phyloP scores from a whole-genome alignment of 1,140 invertebrate species.

The Amphibalanus amphitrite region DNA sequence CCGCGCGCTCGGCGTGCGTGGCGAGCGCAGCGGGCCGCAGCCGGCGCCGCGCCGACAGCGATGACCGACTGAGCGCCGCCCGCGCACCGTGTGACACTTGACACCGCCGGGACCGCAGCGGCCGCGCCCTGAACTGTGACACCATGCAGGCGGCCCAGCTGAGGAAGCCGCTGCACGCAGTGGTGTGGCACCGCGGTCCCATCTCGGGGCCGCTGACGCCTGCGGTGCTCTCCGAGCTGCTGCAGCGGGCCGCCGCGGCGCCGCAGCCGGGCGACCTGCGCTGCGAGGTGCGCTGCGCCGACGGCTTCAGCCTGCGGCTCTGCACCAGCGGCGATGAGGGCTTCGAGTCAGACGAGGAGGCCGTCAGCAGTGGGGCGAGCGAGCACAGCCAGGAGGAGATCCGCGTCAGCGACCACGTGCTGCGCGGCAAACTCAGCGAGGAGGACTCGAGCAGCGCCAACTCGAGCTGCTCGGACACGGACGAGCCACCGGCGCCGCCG shows the following conservation, averaged over 20 bases:
- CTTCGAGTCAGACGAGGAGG: slow-evolving; percentile 13
- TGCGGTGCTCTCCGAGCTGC: background rate
- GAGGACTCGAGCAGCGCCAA: slow-evolving; percentile 7
- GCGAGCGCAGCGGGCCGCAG: too few species aligned
- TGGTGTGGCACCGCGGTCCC: background rate
- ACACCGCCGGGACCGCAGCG: too few species aligned
- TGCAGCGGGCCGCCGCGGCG: background rate
- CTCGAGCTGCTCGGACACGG: slow-evolving; percentile 14
- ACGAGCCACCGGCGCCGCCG: slow-evolving; percentile 9
- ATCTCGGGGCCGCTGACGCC: background rate
- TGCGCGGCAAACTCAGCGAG: slow-evolving; percentile 12
- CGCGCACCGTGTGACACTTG: background rate
- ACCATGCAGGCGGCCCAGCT: background rate
- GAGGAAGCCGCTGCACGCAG: background rate
- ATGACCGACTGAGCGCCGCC: background rate
- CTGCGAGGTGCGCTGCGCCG: slow-evolving; percentile 12
- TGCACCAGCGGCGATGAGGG: slow-evolving; percentile 12
- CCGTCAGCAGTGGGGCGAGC: slow-evolving; percentile 12
- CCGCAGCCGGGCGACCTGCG: slow-evolving; percentile 1
- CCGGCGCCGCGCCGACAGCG: background rate
- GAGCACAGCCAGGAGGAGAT: slow-evolving; percentile 7
- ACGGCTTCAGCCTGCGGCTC: slow-evolving; percentile 3
- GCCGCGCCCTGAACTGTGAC: too few species aligned
- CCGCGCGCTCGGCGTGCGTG: background rate
- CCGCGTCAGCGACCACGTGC: slow-evolving; percentile 13